Conservation (phyloP, 64 coral and sea anemone species). For the Actinia tenebrosa region DNA sequence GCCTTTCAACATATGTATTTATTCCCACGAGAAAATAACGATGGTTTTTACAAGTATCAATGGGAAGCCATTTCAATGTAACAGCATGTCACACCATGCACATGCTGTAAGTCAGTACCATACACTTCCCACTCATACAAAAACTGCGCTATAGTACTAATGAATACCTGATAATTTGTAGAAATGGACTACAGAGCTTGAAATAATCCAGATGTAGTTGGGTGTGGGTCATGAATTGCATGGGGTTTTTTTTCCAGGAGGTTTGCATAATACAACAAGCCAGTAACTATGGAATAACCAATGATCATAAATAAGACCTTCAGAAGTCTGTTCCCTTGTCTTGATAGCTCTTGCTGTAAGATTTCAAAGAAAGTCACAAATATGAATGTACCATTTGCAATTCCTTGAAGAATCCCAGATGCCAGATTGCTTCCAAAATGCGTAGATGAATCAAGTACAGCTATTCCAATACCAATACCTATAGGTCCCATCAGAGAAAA, state of each 20-base stretch:
- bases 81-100: too few relatives aligned
- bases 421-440: slow-evolving; percentile 36
- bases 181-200: too few relatives aligned
- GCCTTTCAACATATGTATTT: too few relatives aligned
- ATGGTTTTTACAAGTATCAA: too few relatives aligned
- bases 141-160: too few relatives aligned
- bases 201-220: neutral
- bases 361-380: slow-evolving; percentile 98
- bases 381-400: slow-evolving; percentile 89
- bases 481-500: slow-evolving; percentile 78
- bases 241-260: slow-evolving; percentile 38
- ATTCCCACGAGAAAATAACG: too few relatives aligned
- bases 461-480: slow-evolving; percentile 68
- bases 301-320: slow-evolving; percentile 78
- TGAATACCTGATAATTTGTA: too few relatives aligned
- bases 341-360: slow-evolving; percentile 68
- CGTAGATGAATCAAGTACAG: slow-evolving; percentile 47
- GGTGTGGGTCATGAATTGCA: neutral
- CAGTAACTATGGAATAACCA: slow-evolving; percentile 65
- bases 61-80: too few relatives aligned
- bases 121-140: too few relatives aligned
- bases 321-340: slow-evolving; percentile 51
- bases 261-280: slow-evolving; percentile 62
- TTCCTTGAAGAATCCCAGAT: slow-evolving; percentile 82
- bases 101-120: too few relatives aligned